phyloP scores from a whole-genome alignment of 1,140 invertebrate species.

The Panagrolaimus sp. region DNA sequence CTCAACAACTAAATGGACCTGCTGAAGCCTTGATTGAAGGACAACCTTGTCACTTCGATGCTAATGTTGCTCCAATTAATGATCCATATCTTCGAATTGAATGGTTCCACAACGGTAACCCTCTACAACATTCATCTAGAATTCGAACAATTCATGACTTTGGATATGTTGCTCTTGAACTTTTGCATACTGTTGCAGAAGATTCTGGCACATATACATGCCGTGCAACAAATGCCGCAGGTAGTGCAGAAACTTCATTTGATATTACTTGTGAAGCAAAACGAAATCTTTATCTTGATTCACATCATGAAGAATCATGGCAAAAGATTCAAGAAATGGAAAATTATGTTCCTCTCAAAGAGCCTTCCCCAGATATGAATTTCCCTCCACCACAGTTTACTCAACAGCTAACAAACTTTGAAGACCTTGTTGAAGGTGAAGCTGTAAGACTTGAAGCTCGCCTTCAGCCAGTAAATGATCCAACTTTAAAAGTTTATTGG shows the following conservation, averaged over 20 bases:
- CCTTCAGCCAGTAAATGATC: slow-evolving; percentile 60
- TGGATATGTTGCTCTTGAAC: slow-evolving; percentile 86
- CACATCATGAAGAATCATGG: slow-evolving; percentile 79
- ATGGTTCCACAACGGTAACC: slow-evolving; percentile 52
- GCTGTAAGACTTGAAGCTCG: slow-evolving; percentile 82
- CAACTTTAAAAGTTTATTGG: slow-evolving; percentile 62
- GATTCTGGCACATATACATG: slow-evolving; percentile 94
- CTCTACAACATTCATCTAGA: slow-evolving; percentile 66
- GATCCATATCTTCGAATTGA: slow-evolving; percentile 70
- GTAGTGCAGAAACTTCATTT: slow-evolving; percentile 85
- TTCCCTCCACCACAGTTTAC: slow-evolving; percentile 53
- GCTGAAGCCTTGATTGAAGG: slow-evolving; percentile 65
- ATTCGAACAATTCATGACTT: slow-evolving; percentile 91
- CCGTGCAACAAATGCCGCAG: slow-evolving; percentile 78
- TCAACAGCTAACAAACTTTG: slow-evolving; percentile 42
- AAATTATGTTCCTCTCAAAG: slow-evolving; percentile 31
- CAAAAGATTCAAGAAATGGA: slow-evolving; percentile 71
- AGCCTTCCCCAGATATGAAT: slow-evolving; percentile 40
- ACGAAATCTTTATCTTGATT: slow-evolving; percentile 53
- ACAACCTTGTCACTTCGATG: slow-evolving; percentile 86
- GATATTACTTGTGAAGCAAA: slow-evolving; percentile 64
- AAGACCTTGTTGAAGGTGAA: slow-evolving; percentile 75
- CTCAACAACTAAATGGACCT: slow-evolving; percentile 46
- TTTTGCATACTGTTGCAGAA: slow-evolving; percentile 69
- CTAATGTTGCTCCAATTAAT: slow-evolving; percentile 86